Percentiles rank a stretch among this genome's conserved stretches.
phyloP scores from a whole-genome alignment of 1,140 invertebrate genomes.

The Spodoptera litura region DNA sequence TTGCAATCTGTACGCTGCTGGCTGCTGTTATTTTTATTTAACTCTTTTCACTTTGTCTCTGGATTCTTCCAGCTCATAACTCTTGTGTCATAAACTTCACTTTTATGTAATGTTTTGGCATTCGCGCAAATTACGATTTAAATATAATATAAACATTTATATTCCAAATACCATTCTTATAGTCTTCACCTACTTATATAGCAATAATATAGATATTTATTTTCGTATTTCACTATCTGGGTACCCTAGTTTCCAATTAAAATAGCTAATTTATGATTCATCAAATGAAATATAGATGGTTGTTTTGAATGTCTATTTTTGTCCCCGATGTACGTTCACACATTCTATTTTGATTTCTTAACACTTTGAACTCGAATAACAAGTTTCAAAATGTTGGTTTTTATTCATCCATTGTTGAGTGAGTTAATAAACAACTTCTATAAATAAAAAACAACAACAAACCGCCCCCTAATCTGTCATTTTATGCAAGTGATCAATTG shows the following conservation, averaged over 20 bases:
- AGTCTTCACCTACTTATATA: not conserved
- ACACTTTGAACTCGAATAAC: slow-evolving; percentile 7
- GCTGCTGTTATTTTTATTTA: slow-evolving; percentile 1
- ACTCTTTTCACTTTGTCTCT: not conserved
- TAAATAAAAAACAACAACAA: not conserved
- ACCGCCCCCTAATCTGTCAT: slow-evolving; percentile 19
- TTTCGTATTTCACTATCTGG: not conserved
- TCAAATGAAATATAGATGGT: slow-evolving; percentile 17
- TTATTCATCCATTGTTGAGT: slow-evolving; percentile 7
- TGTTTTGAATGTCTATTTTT: slow-evolving; percentile 37
- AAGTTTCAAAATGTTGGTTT: not conserved
- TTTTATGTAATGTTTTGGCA: slow-evolving; percentile 44
- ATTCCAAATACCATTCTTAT: slow-evolving; percentile 12
- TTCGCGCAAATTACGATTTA: slow-evolving; percentile 26
- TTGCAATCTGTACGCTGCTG: slow-evolving; percentile 7
- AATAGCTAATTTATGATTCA: slow-evolving; percentile 17
- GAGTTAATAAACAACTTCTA: slow-evolving; percentile 20
- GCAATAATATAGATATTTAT: not conserved
- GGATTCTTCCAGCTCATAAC: slow-evolving; percentile 24
- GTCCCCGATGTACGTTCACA: slow-evolving; percentile 3
- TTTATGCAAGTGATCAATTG: slow-evolving; percentile 13
- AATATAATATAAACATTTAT: slow-evolving; percentile 17
- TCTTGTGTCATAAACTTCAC: slow-evolving; percentile 1
- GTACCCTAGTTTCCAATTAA: not conserved
- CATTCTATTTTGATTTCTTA: slow-evolving; percentile 5